Base-by-base conservation (phyloP, 2,888 invertebrate species). In the Rhagonycha lutea region DNA sequence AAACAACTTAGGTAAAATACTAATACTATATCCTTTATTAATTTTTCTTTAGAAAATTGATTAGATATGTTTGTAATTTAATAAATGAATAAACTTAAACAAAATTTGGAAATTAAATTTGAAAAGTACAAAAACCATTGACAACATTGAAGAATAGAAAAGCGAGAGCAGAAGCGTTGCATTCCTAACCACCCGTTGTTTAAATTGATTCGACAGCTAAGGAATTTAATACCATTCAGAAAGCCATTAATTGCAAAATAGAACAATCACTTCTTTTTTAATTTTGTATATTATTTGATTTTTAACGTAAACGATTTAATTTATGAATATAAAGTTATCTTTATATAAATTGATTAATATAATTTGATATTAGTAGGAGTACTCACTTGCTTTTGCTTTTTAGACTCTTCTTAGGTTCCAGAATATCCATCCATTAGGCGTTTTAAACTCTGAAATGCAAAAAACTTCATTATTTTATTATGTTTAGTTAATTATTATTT, bases 351-450 rank as follows among this genome's bases (percentile, higher is more conserved):
- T 8, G 23, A 14, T 5, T 24, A 4, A 8, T 24, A 65, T 65
- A 1, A 65, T 11, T n/a, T 24, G 12, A n/a, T 8, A 24, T 7
- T 23, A 23, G 3, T 14, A n/a, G n/a, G 7, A 12, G 11, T 24
- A 63, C 26, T 26, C 70, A 86, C 87, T 87, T 83, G 87, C 87
- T 87, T 87, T 85, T 83, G 68, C 73, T 83, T 61, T 78, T 78
- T n/a, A 72, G 14, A 60, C 82, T 84, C 79, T 85, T 86, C 79
- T 86, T 87, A 85, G 86, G 86, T 84, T 87, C 87, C 85, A 85
- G 84, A 83, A 87, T 86, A 86, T 87, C 87, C 87, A 87, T 87
- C 87, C 87, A 87, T 87, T 85, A 84, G 85, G 81, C 83, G 83
- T 85, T 83, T 69, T 74, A 81, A 77, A 72, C 81, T 84, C 87